phyloP scores from a whole-genome alignment of 2,113 vertebrate genomes.

The Panurus biarmicus region DNA sequence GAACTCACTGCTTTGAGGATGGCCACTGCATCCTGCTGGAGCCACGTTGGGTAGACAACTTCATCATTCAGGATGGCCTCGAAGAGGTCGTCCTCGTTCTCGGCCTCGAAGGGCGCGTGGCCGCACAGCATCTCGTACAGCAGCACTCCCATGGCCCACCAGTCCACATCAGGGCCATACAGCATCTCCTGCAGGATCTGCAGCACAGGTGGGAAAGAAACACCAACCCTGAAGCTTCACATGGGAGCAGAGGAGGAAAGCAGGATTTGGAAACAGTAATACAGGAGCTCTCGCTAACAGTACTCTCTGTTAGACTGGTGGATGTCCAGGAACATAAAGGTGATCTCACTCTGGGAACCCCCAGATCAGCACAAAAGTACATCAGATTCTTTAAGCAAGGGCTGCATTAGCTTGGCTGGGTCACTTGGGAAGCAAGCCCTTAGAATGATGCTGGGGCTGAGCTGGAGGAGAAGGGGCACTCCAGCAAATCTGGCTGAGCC shows the following conservation, averaged over 20 bases:
- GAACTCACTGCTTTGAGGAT: constrained; percentile 92
- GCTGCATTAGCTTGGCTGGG: background rate
- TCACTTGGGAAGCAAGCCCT: background rate
- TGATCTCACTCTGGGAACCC: background rate
- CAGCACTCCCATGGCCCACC: constrained; percentile 97
- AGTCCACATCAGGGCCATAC: constrained; percentile 93
- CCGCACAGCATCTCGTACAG: constrained; percentile 97
- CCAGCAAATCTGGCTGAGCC: background rate
- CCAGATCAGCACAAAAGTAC: background rate
- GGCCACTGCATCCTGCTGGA: constrained; percentile 81
- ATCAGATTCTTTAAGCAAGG: background rate
- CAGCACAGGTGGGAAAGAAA: background rate
- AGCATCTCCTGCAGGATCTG: constrained; percentile 97
- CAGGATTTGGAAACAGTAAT: background rate
- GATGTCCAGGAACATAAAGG: background rate
- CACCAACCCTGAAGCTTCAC: background rate
- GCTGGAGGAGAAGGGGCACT: background rate
- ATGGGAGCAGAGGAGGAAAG: background rate
- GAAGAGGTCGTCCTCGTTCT: constrained; percentile 96
- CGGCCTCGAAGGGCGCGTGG: constrained; percentile 92
- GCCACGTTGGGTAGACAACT: constrained; percentile 89
- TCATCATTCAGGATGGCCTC: constrained; percentile 94
- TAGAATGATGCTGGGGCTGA: background rate
- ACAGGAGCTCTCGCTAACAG: background rate
- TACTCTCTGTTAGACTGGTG: background rate